Conservation (phyloP, 53 echinoderm and acorn worm genomes). For the Antedon mediterranea region DNA sequence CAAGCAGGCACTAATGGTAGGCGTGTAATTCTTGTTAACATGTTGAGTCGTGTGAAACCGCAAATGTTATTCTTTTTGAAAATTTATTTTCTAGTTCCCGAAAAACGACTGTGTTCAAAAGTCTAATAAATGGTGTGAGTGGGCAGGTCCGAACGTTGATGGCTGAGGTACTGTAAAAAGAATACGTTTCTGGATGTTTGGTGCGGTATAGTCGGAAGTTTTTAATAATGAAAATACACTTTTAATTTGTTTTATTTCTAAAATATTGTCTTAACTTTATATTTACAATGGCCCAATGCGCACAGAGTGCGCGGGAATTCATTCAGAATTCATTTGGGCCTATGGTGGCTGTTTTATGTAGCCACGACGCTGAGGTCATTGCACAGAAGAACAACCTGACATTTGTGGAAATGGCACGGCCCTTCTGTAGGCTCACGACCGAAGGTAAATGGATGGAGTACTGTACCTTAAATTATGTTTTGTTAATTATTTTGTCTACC, state of each 20-base stretch:
- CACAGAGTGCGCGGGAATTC: conserved; percentile 85
- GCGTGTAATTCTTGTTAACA: too few species aligned
- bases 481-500: too few species aligned
- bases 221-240: neutral
- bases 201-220: neutral
- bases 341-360: conserved; percentile 84
- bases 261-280: neutral
- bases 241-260: neutral
- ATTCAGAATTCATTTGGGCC: conserved; percentile 93
- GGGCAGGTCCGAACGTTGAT: neutral
- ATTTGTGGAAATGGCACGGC: conserved; percentile 83
- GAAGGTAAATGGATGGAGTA: conserved; percentile 91
- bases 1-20: too few species aligned
- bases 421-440: conserved; percentile 71
- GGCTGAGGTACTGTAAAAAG: neutral
- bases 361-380: conserved; percentile 95
- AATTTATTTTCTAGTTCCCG: too few species aligned
- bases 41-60: too few species aligned
- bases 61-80: too few species aligned
- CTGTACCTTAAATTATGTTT: too few species aligned
- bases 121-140: neutral
- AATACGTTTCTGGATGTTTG: neutral
- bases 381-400: conserved; percentile 95
- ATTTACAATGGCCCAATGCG: conserved; percentile 66
- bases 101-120: neutral